Conservation (phyloP, 2,888 invertebrate species). For the Terebella lapidaria region DNA sequence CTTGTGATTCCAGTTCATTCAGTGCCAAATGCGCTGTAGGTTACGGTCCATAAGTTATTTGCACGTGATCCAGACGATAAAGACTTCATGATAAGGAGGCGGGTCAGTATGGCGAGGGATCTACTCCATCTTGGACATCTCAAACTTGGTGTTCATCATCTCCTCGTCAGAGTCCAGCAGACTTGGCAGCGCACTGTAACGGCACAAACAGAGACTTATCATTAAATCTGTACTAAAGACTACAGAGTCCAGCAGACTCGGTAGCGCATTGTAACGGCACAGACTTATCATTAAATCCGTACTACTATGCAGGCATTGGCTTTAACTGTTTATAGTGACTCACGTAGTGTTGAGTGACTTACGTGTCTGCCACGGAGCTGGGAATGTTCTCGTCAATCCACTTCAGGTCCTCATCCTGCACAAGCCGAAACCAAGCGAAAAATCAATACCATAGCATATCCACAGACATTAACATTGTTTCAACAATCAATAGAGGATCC, state of each 20-base stretch:
- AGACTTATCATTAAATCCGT: too few species aligned
- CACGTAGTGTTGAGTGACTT: constrained; percentile 36
- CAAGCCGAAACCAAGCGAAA: not conserved
- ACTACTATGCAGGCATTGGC: too few species aligned
- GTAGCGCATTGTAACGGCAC: too few species aligned
- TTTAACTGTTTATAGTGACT: too few species aligned
- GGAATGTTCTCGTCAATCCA: constrained; percentile 96
- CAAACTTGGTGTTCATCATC: constrained; percentile 50
- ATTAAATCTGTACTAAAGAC: too few species aligned
- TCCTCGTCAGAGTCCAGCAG: constrained; percentile 52
- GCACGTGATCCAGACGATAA: not conserved
- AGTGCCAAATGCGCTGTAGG: too few species aligned
- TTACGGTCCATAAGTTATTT: too few species aligned
- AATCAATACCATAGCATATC: not conserved
- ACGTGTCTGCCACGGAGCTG: constrained; percentile 67
- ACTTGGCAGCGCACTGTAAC: constrained; percentile 33
- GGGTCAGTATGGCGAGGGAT: not conserved
- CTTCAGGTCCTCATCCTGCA: constrained; percentile 69
- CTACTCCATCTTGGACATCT: constrained; percentile 52
- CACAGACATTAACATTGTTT: too few species aligned
- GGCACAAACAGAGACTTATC: too few species aligned
- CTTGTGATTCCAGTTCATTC: too few species aligned
- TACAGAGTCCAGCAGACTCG: too few species aligned
- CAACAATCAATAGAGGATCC: not conserved
- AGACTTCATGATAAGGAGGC: not conserved